A percentile compares a stretch with the other conserved stretches of the same genome.
Evolutionary conservation across 2,797 vertebrate genomes (phyloP).

Genomic region (Smutsia temminckii): DNA sequence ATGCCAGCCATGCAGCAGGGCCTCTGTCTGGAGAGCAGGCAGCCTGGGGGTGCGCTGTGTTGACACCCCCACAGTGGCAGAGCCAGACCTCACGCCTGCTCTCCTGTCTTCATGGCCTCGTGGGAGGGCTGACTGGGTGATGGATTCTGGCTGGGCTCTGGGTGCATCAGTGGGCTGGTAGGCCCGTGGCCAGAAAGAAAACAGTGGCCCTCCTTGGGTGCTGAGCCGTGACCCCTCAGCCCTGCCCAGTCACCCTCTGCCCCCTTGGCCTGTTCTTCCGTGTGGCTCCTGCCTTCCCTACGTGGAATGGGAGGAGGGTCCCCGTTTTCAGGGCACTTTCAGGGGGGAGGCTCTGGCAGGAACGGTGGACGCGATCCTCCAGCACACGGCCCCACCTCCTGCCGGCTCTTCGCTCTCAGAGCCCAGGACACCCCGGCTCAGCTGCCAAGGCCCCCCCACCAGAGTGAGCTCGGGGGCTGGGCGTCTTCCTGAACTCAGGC

Average conservation of each 20-base stretch:
- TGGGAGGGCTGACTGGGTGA: neutral
- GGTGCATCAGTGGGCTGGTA: accelerated
- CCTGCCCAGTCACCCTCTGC: neutral
- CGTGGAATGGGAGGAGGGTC: accelerated
- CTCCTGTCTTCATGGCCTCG: accelerated
- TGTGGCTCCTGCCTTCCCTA: accelerated
- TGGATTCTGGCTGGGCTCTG: neutral
- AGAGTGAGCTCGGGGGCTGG: accelerated
- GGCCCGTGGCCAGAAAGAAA: accelerated
- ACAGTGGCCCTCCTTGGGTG: accelerated
- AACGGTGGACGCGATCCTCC: neutral
- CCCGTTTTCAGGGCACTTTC: neutral
- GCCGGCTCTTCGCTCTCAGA: neutral
- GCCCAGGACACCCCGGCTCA: neutral
- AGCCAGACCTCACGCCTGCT: no score
- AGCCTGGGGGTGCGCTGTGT: neutral
- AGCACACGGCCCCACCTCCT: neutral
- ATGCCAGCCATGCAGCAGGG: accelerated
- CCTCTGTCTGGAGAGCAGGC: neutral
- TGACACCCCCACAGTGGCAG: neutral
- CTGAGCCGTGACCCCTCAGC: neutral
- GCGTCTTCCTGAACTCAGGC: accelerated
- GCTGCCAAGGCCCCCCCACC: accelerated
- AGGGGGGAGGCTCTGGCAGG: neutral
- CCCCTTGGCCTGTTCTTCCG: neutral